Conservation (phyloP, 2,797 vertebrate species). For the Atherinosoma microstoma region DNA sequence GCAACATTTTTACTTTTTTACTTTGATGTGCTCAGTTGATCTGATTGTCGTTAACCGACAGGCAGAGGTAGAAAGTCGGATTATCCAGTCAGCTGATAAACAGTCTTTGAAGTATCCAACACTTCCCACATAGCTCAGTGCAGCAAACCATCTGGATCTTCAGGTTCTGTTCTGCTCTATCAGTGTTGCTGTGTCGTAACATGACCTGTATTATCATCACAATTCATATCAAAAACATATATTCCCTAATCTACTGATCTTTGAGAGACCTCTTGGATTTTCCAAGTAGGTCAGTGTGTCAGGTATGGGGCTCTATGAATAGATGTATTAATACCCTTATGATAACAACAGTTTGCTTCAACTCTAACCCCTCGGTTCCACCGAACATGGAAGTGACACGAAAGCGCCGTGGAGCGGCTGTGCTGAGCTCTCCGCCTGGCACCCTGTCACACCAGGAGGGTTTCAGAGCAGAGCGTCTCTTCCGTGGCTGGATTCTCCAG, state of each 20-base stretch:
- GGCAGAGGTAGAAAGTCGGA: neutral
- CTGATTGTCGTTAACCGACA: neutral
- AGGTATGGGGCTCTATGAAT: no score
- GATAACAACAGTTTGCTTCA: no score
- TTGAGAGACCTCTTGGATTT: neutral
- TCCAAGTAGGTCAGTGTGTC: neutral
- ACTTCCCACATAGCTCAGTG: neutral
- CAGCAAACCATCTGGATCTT: conserved; percentile 5
- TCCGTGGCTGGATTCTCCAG: no score
- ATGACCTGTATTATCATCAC: neutral
- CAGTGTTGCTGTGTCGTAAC: neutral
- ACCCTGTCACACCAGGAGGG: no score
- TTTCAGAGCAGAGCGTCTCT: no score
- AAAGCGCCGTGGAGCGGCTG: no score
- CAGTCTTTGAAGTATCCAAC: neutral
- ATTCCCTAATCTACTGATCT: neutral
- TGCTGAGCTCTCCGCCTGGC: no score
- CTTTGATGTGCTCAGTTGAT: neutral
- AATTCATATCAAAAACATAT: neutral
- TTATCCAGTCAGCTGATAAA: conserved; percentile 9
- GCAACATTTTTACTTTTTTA: neutral
- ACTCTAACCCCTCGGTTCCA: no score
- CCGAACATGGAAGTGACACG: no score
- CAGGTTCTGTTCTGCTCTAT: conserved; percentile 5
- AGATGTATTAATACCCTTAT: no score